These are phyloP conservation scores for Gymnoscelis rufifasciata DNA, from an alignment of 2,888 invertebrate genomes.

Conservation along the genomic window DNA sequence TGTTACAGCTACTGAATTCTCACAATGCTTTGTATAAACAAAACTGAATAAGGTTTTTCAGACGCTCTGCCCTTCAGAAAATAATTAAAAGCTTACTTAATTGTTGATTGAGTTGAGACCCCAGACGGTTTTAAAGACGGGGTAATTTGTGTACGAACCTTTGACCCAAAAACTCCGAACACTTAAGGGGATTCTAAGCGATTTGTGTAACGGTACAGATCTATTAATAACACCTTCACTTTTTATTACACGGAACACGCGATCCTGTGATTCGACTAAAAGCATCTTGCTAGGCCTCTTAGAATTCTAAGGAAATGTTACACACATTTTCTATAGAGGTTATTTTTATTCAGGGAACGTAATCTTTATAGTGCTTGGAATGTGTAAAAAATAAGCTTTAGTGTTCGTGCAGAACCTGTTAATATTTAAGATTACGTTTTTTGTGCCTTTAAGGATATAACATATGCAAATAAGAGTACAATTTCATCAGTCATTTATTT, in stretches of 20 bases:
- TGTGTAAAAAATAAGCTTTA: conserved; percentile 57
- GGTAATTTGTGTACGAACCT: conserved; percentile 20
- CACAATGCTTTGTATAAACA: conserved; percentile 18
- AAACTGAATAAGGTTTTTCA: not conserved
- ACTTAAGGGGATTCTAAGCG: conserved; percentile 42
- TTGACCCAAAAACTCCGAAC: conserved; percentile 30
- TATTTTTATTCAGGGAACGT: conserved; percentile 55
- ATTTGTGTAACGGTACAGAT: conserved; percentile 45
- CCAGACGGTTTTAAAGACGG: conserved; percentile 10
- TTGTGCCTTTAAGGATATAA: conserved; percentile 39
- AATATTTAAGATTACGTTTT: conserved; percentile 18
- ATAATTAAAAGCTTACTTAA: conserved; percentile 17
- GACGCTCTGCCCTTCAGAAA: conserved; percentile 7
- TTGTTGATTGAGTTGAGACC: conserved; percentile 15
- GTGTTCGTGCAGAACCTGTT: conserved; percentile 21
- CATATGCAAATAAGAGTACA: conserved; percentile 55
- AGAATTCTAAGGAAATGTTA: conserved; percentile 36
- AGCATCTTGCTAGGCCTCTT: conserved; percentile 53
- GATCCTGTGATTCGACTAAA: conserved; percentile 68
- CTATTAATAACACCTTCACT: conserved; percentile 51
- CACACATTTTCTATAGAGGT: conserved; percentile 48
- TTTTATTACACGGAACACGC: conserved; percentile 58
- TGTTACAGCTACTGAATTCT: conserved; percentile 19
- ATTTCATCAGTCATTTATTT: conserved; percentile 40
- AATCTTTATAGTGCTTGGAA: conserved; percentile 51